A percentile compares a stretch with the other conserved stretches of the same genome.
These are phyloP conservation scores for Acropora yongei DNA, from an alignment of 64 coral and sea anemone species.

Conservation along the genomic window DNA sequence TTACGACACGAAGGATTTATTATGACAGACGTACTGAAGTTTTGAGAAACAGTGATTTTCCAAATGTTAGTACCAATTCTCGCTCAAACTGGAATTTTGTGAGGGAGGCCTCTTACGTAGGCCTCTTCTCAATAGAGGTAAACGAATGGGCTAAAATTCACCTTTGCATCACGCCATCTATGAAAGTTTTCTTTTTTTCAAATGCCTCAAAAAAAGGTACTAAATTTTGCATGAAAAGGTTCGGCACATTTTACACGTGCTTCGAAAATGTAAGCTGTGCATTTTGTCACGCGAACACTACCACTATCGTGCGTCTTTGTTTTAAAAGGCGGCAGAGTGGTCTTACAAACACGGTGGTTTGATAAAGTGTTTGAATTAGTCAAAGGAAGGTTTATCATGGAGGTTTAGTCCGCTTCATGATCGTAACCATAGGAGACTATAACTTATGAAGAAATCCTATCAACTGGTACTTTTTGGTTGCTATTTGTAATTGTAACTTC, in stretches of 20 bases:
- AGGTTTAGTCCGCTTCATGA: neutral
- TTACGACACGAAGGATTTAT: no score
- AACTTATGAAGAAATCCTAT: neutral
- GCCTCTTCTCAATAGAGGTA: no score
- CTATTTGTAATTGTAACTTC: neutral
- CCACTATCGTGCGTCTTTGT: neutral
- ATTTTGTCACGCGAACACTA: neutral
- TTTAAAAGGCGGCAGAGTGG: neutral
- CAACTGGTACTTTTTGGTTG: neutral
- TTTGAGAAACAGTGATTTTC: no score
- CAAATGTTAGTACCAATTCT: no score
- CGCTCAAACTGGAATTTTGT: neutral
- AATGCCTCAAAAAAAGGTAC: no score
- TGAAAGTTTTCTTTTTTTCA: no score
- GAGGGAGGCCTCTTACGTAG: neutral
- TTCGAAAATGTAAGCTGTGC: neutral
- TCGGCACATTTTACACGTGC: neutral
- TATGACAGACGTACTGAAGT: no score
- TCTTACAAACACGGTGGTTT: neutral
- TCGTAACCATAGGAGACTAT: neutral
- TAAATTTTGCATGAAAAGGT: no score
- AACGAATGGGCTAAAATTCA: no score
- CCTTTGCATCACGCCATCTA: no score
- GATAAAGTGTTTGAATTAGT: neutral
- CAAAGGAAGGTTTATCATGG: neutral